Evolutionary conservation across 1,140 invertebrate genomes (phyloP).

Genomic region (Chironomus tepperi): DNA sequence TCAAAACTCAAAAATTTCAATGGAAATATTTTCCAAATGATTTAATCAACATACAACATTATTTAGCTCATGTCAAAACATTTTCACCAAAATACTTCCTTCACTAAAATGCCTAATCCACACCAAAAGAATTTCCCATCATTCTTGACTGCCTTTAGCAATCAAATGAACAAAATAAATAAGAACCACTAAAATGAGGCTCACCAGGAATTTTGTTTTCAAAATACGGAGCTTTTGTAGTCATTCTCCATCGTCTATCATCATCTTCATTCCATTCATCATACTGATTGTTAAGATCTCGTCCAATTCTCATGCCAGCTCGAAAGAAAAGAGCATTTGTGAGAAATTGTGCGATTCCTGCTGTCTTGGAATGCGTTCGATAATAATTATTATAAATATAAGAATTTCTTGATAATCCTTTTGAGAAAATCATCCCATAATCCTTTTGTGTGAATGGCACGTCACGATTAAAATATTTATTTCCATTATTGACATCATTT

Average conservation of each 20-base stretch:
- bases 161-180: background rate
- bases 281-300: background rate
- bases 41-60: too few species aligned
- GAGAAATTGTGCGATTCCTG: background rate
- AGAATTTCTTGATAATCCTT: slow-evolving; percentile 8
- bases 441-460: background rate
- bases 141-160: background rate
- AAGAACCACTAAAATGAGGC: background rate
- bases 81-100: background rate
- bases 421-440: background rate
- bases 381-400: background rate
- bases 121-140: background rate
- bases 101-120: too few species aligned
- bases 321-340: background rate
- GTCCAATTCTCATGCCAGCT: background rate
- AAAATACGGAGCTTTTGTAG: background rate
- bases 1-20: too few species aligned
- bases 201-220: slow-evolving; percentile 8
- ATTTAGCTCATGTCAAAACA: background rate
- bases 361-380: background rate
- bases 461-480: background rate
- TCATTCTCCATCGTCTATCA: background rate
- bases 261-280: background rate
- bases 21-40: too few species aligned
- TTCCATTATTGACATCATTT: background rate